A percentile compares a stretch with the other conserved stretches of the same genome.
Conservation (phyloP, 2,113 vertebrate species). For the Muntiacus muntjak region DNA sequence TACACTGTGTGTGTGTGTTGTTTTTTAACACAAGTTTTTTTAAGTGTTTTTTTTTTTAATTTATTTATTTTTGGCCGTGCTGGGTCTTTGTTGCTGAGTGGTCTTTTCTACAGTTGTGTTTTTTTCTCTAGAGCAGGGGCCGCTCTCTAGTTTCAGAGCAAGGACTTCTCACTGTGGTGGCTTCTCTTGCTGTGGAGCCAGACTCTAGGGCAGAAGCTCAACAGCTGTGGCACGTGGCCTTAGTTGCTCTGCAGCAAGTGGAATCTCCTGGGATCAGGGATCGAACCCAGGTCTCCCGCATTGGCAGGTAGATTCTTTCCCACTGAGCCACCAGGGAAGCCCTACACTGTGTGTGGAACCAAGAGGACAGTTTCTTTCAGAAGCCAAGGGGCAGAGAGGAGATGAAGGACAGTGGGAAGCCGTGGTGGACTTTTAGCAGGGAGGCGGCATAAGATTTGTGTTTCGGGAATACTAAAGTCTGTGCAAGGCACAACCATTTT, state of each 20-base stretch:
- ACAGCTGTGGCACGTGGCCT: not conserved
- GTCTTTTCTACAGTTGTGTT: not conserved
- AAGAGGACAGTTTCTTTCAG: not conserved
- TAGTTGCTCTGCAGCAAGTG: not conserved
- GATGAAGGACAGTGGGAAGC: not conserved
- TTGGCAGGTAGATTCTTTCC: not conserved
- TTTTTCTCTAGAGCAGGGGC: not conserved
- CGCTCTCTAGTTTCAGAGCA: not conserved
- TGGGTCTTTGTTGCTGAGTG: not conserved
- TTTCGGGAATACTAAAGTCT: not conserved
- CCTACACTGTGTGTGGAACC: not conserved
- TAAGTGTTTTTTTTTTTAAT: not conserved
- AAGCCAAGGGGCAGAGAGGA: not conserved
- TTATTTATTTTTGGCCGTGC: fast-evolving
- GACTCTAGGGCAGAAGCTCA: not conserved
- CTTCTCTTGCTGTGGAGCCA: not conserved
- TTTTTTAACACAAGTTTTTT: not conserved
- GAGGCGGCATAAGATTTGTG: not conserved
- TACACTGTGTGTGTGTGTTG: not conserved
- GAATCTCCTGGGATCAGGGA: not conserved
- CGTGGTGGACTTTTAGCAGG: not conserved
- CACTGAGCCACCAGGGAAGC: not conserved
- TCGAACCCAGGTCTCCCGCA: not conserved
- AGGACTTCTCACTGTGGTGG: not conserved
- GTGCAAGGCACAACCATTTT: not conserved